These are phyloP conservation scores for Hyposmocoma kahamanoa DNA, from an alignment of 1,140 invertebrate species.

Conservation along the genomic window DNA sequence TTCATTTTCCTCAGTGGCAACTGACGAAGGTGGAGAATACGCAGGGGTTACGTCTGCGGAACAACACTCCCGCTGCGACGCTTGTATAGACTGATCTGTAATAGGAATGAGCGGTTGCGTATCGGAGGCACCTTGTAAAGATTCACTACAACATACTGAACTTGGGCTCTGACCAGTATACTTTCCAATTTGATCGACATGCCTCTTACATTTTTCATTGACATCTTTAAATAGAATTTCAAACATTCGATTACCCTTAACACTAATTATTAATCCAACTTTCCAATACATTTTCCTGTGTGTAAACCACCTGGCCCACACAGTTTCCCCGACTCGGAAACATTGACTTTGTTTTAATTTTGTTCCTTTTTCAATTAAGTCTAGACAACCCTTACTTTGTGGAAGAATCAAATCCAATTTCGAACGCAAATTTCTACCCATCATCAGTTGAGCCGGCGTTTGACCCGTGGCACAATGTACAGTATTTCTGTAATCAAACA, in stretches of 20 bases:
- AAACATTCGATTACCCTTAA: neutral
- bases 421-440: slow-evolving; percentile 12
- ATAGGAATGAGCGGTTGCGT: too few relatives aligned
- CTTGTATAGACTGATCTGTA: too few relatives aligned
- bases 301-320: neutral
- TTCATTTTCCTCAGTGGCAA: too few relatives aligned
- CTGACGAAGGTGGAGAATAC: too few relatives aligned
- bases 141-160: too few relatives aligned
- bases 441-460: slow-evolving; percentile 15
- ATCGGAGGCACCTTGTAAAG: too few relatives aligned
- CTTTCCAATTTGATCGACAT: slow-evolving; percentile 1
- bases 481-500: slow-evolving; percentile 19
- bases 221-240: neutral
- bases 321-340: neutral
- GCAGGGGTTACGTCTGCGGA: too few relatives aligned
- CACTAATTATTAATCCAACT: neutral
- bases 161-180: neutral
- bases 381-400: neutral
- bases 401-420: slow-evolving; percentile 9
- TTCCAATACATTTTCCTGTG: neutral
- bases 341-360: neutral
- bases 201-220: neutral
- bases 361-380: neutral
- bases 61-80: too few relatives aligned
- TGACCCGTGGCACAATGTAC: slow-evolving; percentile 11